phyloP scores from a whole-genome alignment of 2,113 vertebrate genomes.

The Callipepla squamata region DNA sequence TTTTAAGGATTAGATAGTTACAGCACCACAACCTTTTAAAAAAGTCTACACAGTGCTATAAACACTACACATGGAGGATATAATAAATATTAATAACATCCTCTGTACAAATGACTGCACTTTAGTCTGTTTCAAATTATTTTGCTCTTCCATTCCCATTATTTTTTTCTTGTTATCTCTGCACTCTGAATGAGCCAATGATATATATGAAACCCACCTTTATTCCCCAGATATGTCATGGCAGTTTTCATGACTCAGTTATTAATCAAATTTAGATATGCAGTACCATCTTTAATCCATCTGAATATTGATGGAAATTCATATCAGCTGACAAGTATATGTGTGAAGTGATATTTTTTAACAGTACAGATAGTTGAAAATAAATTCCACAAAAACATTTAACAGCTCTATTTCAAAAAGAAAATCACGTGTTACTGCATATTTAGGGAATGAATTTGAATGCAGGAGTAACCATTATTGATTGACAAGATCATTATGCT shows the following conservation, averaged over 20 bases:
- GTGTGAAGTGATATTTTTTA: not conserved
- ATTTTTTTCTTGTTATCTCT: not conserved
- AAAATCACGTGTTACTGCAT: not conserved
- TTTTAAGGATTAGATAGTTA: constrained; percentile 9
- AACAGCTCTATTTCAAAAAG: not conserved
- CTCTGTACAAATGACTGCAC: not conserved
- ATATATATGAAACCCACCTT: not conserved
- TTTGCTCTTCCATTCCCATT: not conserved
- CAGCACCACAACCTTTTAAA: not conserved
- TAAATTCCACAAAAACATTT: not conserved
- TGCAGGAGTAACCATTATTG: not conserved
- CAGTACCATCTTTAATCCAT: not conserved
- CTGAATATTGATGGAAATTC: not conserved
- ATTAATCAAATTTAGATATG: not conserved
- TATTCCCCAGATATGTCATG: not conserved
- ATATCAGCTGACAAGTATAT: not conserved
- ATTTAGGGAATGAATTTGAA: not conserved
- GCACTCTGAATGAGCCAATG: not conserved
- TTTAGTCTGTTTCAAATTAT: constrained; percentile 13
- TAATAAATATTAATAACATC: not conserved
- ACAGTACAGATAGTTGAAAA: not conserved
- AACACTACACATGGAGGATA: not conserved
- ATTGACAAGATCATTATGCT: not conserved
- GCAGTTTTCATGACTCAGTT: not conserved
- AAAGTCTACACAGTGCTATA: not conserved